Percentiles rank a stretch among this genome's conserved stretches.
Evolutionary conservation across 2,797 vertebrate species (phyloP).

Genomic region (Allobates femoralis): DNA sequence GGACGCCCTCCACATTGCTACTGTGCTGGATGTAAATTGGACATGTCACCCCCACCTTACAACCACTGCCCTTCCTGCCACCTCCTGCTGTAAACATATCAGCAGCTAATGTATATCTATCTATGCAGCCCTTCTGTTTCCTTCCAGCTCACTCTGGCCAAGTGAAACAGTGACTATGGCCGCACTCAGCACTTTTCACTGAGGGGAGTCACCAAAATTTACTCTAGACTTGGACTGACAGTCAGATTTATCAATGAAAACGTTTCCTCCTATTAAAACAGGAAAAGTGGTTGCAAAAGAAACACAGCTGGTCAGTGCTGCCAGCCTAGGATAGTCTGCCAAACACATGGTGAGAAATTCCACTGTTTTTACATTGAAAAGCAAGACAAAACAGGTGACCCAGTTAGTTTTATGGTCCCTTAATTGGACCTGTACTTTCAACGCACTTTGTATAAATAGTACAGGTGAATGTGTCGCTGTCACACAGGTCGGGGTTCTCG

Average conservation of each 20-base stretch:
- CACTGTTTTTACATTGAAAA: not conserved
- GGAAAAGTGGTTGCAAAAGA: conserved; percentile 34
- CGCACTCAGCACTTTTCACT: conserved; percentile 28
- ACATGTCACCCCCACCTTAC: conserved; percentile 40
- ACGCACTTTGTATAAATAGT: too few species aligned
- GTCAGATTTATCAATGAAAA: conserved; percentile 60
- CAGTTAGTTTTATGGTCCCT: not conserved
- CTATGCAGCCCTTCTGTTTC: conserved; percentile 61
- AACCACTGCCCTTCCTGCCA: conserved; percentile 58
- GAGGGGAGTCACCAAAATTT: conserved; percentile 16
- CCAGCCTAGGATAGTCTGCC: conserved; percentile 12
- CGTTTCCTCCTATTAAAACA: conserved; percentile 35
- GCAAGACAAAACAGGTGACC: not conserved
- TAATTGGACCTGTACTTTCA: too few species aligned
- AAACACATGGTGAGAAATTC: not conserved
- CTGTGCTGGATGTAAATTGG: conserved; percentile 58
- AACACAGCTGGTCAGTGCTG: not conserved
- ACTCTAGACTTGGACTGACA: conserved; percentile 42
- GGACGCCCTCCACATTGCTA: conserved; percentile 44
- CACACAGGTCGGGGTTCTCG: too few species aligned
- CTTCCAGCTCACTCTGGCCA: conserved; percentile 49
- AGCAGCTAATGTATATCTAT: conserved; percentile 59
- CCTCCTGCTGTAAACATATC: conserved; percentile 57
- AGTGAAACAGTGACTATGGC: conserved; percentile 32
- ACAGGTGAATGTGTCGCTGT: too few species aligned